Evolutionary conservation across 2,113 vertebrate genomes (phyloP).

Genomic region (Marmota flaviventris): DNA sequence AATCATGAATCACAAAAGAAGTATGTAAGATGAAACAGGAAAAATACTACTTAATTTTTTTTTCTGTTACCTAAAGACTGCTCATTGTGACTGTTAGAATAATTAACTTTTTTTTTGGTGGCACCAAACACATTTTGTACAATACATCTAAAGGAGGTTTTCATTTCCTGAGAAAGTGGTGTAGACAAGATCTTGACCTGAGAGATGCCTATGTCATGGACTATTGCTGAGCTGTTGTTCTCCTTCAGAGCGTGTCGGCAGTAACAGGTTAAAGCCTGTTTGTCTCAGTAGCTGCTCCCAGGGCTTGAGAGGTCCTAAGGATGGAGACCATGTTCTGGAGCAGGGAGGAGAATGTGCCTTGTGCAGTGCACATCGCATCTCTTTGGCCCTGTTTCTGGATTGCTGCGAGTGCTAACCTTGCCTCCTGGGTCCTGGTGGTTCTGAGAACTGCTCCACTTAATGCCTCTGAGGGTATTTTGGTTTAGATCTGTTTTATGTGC

Average conservation of each 20-base stretch:
- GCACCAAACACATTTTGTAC: not conserved
- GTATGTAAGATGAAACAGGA: not conserved
- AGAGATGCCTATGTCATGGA: not conserved
- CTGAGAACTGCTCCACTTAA: not conserved
- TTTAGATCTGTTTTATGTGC: not conserved
- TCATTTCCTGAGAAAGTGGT: not conserved
- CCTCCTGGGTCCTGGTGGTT: not conserved
- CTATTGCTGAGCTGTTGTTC: not conserved
- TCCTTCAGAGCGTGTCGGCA: not conserved
- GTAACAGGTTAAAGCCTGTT: not conserved
- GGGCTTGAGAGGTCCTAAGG: not conserved
- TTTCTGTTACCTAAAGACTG: not conserved
- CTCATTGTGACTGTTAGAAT: not conserved
- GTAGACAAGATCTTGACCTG: not conserved
- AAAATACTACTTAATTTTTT: not conserved
- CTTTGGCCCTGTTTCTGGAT: too few relatives aligned
- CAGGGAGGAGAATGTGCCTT: not conserved
- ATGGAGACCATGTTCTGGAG: not conserved
- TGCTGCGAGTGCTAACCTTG: not conserved
- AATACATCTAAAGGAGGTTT: not conserved
- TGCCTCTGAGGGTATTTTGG: not conserved
- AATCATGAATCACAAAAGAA: not conserved
- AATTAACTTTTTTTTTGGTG: not conserved
- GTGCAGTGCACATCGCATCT: rapidly evolving
- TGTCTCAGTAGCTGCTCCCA: not conserved